Evolutionary conservation across 1,140 invertebrate species (phyloP).

Genomic region (Chironomus tepperi): DNA sequence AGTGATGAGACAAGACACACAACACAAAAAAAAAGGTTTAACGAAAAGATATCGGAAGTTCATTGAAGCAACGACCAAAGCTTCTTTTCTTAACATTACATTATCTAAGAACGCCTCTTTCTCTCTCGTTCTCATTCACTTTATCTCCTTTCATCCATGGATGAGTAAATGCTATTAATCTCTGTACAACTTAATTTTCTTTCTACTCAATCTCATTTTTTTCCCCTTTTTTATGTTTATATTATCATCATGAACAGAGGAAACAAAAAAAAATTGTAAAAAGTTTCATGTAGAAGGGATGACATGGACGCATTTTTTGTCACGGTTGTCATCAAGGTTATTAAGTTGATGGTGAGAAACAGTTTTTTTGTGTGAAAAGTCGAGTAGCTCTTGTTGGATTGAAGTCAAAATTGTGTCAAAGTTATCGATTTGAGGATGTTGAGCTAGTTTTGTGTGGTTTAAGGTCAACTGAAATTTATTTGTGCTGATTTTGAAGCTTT

Average conservation of each 20-base stretch:
- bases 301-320: too few relatives aligned
- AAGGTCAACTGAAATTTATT: too few relatives aligned
- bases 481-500: too few relatives aligned
- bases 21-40: not conserved
- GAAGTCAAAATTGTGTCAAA: too few relatives aligned
- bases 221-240: conserved; percentile 13
- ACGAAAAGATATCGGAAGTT: not conserved
- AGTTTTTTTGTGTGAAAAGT: too few relatives aligned
- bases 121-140: not conserved
- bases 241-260: not conserved
- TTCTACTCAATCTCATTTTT: conserved; percentile 2
- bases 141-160: not conserved
- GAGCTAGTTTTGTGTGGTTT: too few relatives aligned
- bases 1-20: not conserved
- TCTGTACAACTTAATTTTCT: conserved; percentile 2
- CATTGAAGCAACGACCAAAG: not conserved
- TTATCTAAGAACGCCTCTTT: not conserved
- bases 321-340: too few relatives aligned
- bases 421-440: too few relatives aligned
- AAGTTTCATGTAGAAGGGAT: too few relatives aligned
- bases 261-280: too few relatives aligned
- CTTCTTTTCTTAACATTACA: not conserved
- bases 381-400: too few relatives aligned
- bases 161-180: conserved; percentile 9
- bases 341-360: too few relatives aligned